A percentile compares a stretch with the other conserved stretches of the same genome.
Conservation (phyloP, 2,113 vertebrate genomes). For the Hippocampus guttulatus region DNA sequence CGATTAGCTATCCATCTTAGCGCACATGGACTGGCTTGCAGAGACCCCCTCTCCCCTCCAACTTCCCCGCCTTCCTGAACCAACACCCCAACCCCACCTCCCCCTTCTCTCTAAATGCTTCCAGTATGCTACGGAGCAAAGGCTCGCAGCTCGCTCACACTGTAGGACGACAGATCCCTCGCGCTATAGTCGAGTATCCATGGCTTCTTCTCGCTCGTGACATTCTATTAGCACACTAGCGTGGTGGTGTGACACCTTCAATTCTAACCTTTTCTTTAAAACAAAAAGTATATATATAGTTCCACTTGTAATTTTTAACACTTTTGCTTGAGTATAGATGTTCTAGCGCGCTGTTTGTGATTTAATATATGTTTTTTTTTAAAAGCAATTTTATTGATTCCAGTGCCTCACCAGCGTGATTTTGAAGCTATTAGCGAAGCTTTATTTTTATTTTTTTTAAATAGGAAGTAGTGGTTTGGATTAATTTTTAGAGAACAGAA, state of each 20-base stretch:
- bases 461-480: slow-evolving; percentile 52
- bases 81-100: slow-evolving; percentile 20
- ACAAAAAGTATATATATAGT: slow-evolving; percentile 7
- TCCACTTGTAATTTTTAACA: slow-evolving; percentile 66
- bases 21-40: slow-evolving; percentile 69
- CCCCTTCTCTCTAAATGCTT: slow-evolving; percentile 25
- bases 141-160: slow-evolving; percentile 45
- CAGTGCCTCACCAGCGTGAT: slow-evolving; percentile 57
- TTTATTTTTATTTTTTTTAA: slow-evolving; percentile 5
- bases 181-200: slow-evolving; percentile 60
- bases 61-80: not conserved
- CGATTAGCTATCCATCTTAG: slow-evolving; percentile 63
- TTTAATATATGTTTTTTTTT: slow-evolving; percentile 47
- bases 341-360: slow-evolving; percentile 58
- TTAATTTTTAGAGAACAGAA: slow-evolving; percentile 56
- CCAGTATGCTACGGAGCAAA: slow-evolving; percentile 47
- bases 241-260: slow-evolving; percentile 63
- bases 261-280: slow-evolving; percentile 49
- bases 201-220: slow-evolving; percentile 50
- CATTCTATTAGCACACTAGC: slow-evolving; percentile 66
- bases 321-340: slow-evolving; percentile 52
- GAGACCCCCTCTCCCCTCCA: slow-evolving; percentile 20
- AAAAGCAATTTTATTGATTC: slow-evolving; percentile 52
- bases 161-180: slow-evolving; percentile 58
- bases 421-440: slow-evolving; percentile 60